Base-by-base conservation (phyloP, 1,140 invertebrate genomes). In the Brachystomella parvula region DNA sequence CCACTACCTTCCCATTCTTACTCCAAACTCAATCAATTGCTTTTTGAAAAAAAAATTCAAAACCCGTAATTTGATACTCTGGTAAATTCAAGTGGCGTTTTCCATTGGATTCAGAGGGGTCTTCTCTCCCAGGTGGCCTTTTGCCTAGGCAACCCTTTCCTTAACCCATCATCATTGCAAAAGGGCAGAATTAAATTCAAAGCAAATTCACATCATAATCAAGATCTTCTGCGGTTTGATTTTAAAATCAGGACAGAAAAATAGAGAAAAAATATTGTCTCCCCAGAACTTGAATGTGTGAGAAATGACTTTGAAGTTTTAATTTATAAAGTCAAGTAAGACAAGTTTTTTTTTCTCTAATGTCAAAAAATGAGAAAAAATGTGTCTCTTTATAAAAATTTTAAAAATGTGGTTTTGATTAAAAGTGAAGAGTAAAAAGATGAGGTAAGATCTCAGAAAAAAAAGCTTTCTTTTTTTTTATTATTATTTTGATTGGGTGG, bases 1-100 rank as follows among this genome's bases (percentile, higher is more conserved):
- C n/a, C 39, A n/a, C 39, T 44, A n/a, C 39, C 39, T 44, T 44
- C 39, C 39, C n/a, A n/a, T n/a, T n/a, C n/a, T n/a, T 44, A n/a
- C 39, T 12, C 9, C 49, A 53, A 53, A 19, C 9, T 53, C 49
- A 24, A 53, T 53, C 49, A 53, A 53, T 53, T 53, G 49, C 49
- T 6, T 17, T 26, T 17, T 26, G 6, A 24, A 19, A 53, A 12
- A n/a, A 44, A 12, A 9, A 44, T 44, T 44, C 39, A 44, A 44
- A 12, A 9, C 12, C 3, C 6, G 49, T 53, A 53, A 53, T 53
- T 53, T 53, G 49, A 53, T 53, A 12, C 35, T 53, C 9, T 53
- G 9, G 49, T 6, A 53, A 53, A 24, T 53, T 53, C 12, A 53
- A 53, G 49, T 53, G 49, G 49, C 49, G 24, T 24, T 53, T 53